Evolutionary conservation across 2,888 invertebrate species (phyloP).

Genomic region (Colostygia pectinataria): DNA sequence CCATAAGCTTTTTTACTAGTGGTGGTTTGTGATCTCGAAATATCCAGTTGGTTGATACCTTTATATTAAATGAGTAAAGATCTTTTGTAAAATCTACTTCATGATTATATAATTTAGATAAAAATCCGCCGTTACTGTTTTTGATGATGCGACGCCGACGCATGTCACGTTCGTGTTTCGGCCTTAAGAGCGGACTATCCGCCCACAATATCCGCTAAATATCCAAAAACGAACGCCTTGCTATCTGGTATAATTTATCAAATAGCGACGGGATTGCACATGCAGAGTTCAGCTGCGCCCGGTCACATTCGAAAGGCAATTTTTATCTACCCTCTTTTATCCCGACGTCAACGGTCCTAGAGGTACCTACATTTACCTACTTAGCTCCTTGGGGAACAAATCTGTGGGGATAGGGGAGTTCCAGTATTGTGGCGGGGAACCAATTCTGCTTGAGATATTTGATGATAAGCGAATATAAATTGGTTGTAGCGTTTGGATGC

Average conservation of each 20-base stretch:
- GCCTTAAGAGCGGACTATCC: conserved; percentile 5
- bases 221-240: conserved; percentile 2
- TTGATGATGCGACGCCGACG: no score
- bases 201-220: conserved; percentile 10
- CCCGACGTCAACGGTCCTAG: conserved; percentile 54
- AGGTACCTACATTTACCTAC: conserved; percentile 11
- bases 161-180: no score
- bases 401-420: conserved; percentile 55
- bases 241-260: conserved; percentile 75
- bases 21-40: no score
- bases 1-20: no score
- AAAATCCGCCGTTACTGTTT: no score
- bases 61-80: no score
- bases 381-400: conserved; percentile 66
- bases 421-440: conserved; percentile 56
- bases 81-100: no score
- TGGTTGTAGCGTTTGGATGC: conserved; percentile 37
- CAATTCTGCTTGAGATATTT: conserved; percentile 53
- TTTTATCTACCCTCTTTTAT: conserved; percentile 64
- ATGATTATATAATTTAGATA: no score
- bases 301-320: conserved; percentile 62
- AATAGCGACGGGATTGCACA: conserved; percentile 70
- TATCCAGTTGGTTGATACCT: no score
- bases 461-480: conserved; percentile 50
- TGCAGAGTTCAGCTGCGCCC: conserved; percentile 71